Evolutionary conservation across 2,113 vertebrate species (phyloP).

Genomic region (Actenoides hombroni): DNA sequence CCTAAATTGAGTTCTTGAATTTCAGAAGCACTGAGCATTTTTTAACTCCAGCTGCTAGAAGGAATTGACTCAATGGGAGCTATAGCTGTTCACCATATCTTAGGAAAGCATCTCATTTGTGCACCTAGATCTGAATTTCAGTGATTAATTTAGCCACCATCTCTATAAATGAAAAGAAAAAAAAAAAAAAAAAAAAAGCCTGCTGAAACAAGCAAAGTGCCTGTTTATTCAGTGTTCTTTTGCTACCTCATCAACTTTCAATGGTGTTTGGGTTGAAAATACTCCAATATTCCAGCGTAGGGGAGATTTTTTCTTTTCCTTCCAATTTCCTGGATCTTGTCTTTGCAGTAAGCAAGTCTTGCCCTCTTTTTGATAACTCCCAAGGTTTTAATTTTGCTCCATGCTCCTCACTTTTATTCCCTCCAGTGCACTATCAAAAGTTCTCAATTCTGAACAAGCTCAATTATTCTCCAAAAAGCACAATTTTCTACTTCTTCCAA

Average conservation of each 20-base stretch:
- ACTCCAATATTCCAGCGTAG: not conserved
- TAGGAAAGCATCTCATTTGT: not conserved
- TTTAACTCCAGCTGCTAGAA: not conserved
- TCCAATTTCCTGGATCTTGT: not conserved
- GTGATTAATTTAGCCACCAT: not conserved
- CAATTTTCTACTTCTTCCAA: not conserved
- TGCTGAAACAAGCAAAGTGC: not conserved
- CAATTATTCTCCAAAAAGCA: not conserved
- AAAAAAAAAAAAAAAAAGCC: not conserved
- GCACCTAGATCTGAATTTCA: not conserved
- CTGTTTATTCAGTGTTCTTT: not conserved
- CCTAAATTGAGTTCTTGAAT: not conserved
- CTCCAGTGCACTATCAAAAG: rapidly evolving
- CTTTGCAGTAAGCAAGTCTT: not conserved
- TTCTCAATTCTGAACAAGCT: not conserved
- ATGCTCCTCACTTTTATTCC: not conserved
- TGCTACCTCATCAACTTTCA: not conserved
- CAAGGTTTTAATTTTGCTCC: not conserved
- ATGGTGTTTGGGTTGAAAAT: not conserved
- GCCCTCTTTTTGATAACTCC: not conserved
- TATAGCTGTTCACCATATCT: not conserved
- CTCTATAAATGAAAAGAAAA: too few species aligned
- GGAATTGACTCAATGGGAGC: not conserved
- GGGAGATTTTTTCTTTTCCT: not conserved
- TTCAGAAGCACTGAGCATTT: not conserved